Evolutionary conservation across 2,888 invertebrate species (phyloP).

Genomic region (Biston stratarius): DNA sequence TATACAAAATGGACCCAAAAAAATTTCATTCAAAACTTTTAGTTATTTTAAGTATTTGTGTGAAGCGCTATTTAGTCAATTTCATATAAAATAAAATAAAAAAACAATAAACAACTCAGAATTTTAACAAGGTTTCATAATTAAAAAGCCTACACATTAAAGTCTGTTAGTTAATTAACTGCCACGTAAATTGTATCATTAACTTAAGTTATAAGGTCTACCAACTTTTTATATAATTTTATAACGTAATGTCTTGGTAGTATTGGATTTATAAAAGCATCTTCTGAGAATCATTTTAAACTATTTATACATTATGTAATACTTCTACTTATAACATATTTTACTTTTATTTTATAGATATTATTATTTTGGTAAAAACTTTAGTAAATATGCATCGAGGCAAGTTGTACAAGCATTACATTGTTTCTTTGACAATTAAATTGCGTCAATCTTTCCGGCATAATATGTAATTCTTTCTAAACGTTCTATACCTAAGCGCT

Average conservation of each 20-base stretch:
- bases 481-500: not conserved
- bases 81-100: not conserved
- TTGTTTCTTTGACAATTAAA: no score
- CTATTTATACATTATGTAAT: no score
- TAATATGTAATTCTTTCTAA: no score
- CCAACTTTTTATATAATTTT: slow-evolving; percentile 20
- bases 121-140: slow-evolving; percentile 43
- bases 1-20: no score
- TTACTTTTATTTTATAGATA: not conserved
- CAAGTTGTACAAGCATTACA: no score
- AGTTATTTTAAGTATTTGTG: no score
- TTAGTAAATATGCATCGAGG: no score
- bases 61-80: no score
- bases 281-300: not conserved
- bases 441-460: no score
- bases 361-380: no score
- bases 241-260: slow-evolving; percentile 2
- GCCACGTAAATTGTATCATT: slow-evolving; percentile 40
- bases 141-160: slow-evolving; percentile 47
- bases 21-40: no score
- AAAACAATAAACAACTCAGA: slow-evolving; percentile 37
- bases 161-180: slow-evolving; percentile 43
- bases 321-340: not conserved
- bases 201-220: slow-evolving; percentile 40
- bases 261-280: not conserved